Percentiles rank a stretch among this genome's conserved stretches.
Evolutionary conservation across 2,113 vertebrate species (phyloP).

Genomic region (Fregetta grallaria): DNA sequence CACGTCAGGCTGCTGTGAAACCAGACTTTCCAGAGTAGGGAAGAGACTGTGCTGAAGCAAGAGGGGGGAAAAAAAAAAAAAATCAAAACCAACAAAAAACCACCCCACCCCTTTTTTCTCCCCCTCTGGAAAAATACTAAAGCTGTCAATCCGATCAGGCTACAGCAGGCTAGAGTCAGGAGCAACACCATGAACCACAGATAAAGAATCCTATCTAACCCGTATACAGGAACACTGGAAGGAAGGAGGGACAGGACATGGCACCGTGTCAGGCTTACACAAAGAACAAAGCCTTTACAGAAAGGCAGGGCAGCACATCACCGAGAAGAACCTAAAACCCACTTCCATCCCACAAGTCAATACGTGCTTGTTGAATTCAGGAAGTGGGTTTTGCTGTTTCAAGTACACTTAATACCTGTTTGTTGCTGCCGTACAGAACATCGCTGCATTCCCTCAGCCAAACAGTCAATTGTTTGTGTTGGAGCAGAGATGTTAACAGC

Average conservation of each 20-base stretch:
- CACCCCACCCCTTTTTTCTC: background rate
- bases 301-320: conserved; percentile 23
- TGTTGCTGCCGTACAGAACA: conserved; percentile 37
- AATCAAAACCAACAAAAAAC: background rate
- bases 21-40: background rate
- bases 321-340: conserved; percentile 5
- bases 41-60: background rate
- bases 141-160: background rate
- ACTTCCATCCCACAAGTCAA: conserved; percentile 56
- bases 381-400: conserved; percentile 60
- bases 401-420: conserved; percentile 69
- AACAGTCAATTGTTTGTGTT: conserved; percentile 14
- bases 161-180: background rate
- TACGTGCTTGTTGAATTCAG: conserved; percentile 46
- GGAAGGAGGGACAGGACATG: background rate
- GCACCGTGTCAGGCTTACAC: background rate
- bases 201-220: background rate
- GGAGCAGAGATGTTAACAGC: background rate
- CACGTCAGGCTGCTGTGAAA: background rate
- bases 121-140: background rate
- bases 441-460: background rate
- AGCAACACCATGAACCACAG: background rate
- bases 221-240: background rate
- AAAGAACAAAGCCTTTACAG: conserved; percentile 44
- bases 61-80: background rate